Percentiles rank a stretch among this genome's conserved stretches.
Conservation (phyloP, 64 coral and sea anemone genomes). For the Montipora sp. region DNA sequence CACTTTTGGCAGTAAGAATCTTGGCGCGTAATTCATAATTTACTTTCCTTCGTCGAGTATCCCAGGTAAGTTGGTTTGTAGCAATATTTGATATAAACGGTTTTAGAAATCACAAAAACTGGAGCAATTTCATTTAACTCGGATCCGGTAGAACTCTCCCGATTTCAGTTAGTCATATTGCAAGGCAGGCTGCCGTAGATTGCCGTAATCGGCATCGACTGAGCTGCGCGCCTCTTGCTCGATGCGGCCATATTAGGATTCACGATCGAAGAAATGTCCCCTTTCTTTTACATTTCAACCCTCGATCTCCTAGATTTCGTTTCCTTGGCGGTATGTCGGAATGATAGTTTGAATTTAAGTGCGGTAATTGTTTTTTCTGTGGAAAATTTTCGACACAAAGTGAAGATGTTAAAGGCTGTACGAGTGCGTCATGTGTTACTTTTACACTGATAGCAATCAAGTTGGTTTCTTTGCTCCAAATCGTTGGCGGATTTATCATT, state of each 20-base stretch:
- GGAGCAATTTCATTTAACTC: neutral
- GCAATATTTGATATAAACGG: neutral
- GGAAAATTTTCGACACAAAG: no score
- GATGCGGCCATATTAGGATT: constrained; percentile 17
- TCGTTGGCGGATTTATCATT: neutral
- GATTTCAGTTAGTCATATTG: neutral
- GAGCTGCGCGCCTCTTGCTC: neutral
- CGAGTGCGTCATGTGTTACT: no score
- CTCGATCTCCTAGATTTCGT: neutral
- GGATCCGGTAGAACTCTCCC: neutral
- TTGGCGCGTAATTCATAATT: constrained; percentile 79
- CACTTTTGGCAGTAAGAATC: constrained; percentile 33
- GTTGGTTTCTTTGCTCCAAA: neutral
- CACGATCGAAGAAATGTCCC: neutral
- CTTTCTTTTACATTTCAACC: neutral
- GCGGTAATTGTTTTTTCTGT: neutral
- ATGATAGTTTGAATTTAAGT: neutral
- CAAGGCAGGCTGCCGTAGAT: neutral
- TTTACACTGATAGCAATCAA: no score
- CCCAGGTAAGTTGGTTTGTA: constrained; percentile 5
- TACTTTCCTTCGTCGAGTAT: neutral
- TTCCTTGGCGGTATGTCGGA: neutral
- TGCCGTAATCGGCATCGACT: neutral
- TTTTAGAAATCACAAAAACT: neutral
- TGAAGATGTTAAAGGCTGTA: no score